Percentiles rank a stretch among this genome's conserved stretches.
Evolutionary conservation across 1,140 invertebrate species (phyloP).

Genomic region (Heliconius congener): DNA sequence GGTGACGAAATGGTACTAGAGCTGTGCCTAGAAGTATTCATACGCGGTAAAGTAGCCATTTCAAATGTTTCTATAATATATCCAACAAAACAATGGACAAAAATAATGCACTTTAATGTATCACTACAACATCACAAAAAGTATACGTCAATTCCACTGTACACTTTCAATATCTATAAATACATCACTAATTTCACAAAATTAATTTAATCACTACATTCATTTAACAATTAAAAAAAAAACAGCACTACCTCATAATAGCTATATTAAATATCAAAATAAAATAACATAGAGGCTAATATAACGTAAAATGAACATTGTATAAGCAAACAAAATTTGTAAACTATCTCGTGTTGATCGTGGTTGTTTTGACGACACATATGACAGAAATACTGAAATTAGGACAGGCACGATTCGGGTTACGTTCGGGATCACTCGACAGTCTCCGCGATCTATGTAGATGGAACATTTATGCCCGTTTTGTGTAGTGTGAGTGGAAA

Average conservation of each 20-base stretch:
- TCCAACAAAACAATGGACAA: constrained; percentile 17
- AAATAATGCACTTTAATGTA: constrained; percentile 1
- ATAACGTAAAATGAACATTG: background rate
- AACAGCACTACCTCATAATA: background rate
- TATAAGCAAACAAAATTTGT: constrained; percentile 42
- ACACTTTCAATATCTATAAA: constrained; percentile 42
- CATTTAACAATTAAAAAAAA: background rate
- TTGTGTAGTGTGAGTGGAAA: constrained; percentile 33
- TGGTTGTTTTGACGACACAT: constrained; percentile 46
- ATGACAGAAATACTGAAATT: constrained; percentile 45
- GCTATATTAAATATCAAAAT: background rate
- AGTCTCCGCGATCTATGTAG: constrained; percentile 35
- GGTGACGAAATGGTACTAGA: constrained; percentile 58
- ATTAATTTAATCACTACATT: background rate
- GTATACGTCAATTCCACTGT: constrained; percentile 45
- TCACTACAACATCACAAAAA: constrained; percentile 40
- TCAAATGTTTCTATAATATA: constrained; percentile 26
- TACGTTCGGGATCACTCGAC: constrained; percentile 55
- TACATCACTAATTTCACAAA: constrained; percentile 17
- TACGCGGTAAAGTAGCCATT: constrained; percentile 74
- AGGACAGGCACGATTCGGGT: constrained; percentile 50
- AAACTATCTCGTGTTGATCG: constrained; percentile 39
- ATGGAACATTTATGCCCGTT: constrained; percentile 37
- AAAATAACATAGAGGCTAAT: background rate
- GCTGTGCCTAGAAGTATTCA: constrained; percentile 65